Conservation (phyloP, 1,140 invertebrate genomes). For the Pogonus chalceus region DNA sequence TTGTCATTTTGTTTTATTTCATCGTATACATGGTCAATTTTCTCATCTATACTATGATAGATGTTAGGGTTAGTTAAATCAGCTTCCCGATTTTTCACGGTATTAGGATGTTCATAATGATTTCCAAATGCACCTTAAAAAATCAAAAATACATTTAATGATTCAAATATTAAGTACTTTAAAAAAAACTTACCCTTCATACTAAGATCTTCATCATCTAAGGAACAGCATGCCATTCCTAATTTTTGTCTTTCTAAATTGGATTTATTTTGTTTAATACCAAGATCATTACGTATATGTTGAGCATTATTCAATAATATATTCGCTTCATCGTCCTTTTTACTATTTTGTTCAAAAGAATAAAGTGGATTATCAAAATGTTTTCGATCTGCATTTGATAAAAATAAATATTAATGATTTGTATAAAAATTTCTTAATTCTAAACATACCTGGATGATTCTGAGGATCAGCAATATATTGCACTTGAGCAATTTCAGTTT, state of each 20-base stretch:
- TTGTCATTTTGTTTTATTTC: slow-evolving; percentile 78
- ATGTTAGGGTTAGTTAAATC: slow-evolving; percentile 77
- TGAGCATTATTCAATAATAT: slow-evolving; percentile 33
- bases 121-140: slow-evolving; percentile 43
- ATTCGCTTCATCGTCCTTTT: slow-evolving; percentile 40
- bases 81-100: slow-evolving; percentile 70
- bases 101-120: slow-evolving; percentile 37
- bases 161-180: too few relatives aligned
- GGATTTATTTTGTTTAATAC: slow-evolving; percentile 45
- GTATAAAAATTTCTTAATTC: too few relatives aligned
- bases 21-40: slow-evolving; percentile 78
- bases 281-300: slow-evolving; percentile 58
- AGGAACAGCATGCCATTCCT: slow-evolving; percentile 34
- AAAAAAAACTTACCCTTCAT: slow-evolving; percentile 20
- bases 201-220: slow-evolving; percentile 33
- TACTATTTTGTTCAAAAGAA: slow-evolving; percentile 53
- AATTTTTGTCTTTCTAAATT: slow-evolving; percentile 47
- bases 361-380: slow-evolving; percentile 92
- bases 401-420: slow-evolving; percentile 12
- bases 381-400: slow-evolving; percentile 55
- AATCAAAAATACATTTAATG: slow-evolving; percentile 7
- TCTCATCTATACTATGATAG: slow-evolving; percentile 63
- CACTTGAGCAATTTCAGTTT: slow-evolving; percentile 77
- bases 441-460: slow-evolving; percentile 45
- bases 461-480: slow-evolving; percentile 77